Conservation (phyloP, 2,113 vertebrate genomes). For the Hippocampus barbouri region DNA sequence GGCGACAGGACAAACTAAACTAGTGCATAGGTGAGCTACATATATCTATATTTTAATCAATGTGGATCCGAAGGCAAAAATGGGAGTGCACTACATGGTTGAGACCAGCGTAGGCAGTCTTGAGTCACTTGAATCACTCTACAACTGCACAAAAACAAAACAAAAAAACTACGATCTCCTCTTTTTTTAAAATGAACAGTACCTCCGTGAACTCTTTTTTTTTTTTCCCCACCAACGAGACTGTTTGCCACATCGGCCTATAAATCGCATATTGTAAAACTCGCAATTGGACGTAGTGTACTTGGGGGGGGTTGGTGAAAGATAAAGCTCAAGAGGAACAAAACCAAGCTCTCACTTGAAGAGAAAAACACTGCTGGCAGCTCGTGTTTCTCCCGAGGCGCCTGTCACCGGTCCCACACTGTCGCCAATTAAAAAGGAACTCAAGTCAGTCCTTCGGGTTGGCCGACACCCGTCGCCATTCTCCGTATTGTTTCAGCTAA, state of each 20-base stretch:
- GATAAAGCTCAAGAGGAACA: not conserved
- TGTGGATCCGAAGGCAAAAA: too few relatives aligned
- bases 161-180: too few relatives aligned
- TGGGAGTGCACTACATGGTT: too few relatives aligned
- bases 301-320: not conserved
- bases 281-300: not conserved
- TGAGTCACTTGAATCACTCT: too few relatives aligned
- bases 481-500: not conserved
- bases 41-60: too few relatives aligned
- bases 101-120: too few relatives aligned
- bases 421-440: slow-evolving; percentile 3
- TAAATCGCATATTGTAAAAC: not conserved
- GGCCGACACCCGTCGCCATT: not conserved
- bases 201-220: too few relatives aligned
- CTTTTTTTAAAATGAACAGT: not conserved
- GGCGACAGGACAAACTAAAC: too few relatives aligned
- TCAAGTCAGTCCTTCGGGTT: not conserved
- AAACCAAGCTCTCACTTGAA: not conserved
- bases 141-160: too few relatives aligned
- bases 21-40: too few relatives aligned
- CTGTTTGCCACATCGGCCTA: too few relatives aligned
- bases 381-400: not conserved
- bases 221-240: too few relatives aligned
- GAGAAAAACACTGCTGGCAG: not conserved
- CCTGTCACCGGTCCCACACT: not conserved